A percentile compares a stretch with the other conserved stretches of the same genome.
Conservation (phyloP, 2,888 invertebrate species). For the Blera fallax region DNA sequence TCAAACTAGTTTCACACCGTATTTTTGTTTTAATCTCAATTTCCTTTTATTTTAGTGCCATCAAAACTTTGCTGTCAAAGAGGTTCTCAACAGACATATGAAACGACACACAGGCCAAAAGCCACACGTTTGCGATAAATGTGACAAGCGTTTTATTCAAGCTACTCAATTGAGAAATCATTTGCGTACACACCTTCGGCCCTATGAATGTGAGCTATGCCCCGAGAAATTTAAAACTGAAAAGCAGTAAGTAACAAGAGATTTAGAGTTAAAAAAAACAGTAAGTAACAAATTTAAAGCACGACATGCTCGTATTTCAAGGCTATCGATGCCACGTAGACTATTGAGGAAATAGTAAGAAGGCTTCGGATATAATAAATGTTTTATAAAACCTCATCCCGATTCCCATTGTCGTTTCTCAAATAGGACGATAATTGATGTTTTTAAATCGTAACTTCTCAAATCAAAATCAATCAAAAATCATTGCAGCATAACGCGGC, state of each 20-base stretch:
- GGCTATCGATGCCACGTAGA: too few species aligned
- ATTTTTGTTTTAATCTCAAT: neutral
- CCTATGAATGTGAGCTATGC: slow-evolving; percentile 86
- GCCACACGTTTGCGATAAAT: slow-evolving; percentile 82
- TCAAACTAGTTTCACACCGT: too few species aligned
- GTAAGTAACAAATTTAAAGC: too few species aligned
- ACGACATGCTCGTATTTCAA: too few species aligned
- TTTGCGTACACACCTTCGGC: slow-evolving; percentile 87
- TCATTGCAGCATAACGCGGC: neutral
- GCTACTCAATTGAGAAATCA: slow-evolving; percentile 90
- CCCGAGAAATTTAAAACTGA: slow-evolving; percentile 79
- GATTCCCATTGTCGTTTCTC: too few species aligned
- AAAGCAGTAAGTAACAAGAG: slow-evolving; percentile 76
- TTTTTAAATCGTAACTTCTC: too few species aligned
- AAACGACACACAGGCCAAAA: slow-evolving; percentile 84
- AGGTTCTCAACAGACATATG: slow-evolving; percentile 90
- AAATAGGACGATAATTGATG: too few species aligned
- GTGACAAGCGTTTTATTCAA: slow-evolving; percentile 92
- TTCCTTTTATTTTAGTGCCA: slow-evolving; percentile 84
- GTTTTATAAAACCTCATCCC: too few species aligned
- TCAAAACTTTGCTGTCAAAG: slow-evolving; percentile 90
- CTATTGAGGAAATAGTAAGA: too few species aligned
- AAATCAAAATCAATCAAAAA: too few species aligned
- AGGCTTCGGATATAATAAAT: too few species aligned
- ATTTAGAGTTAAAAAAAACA: too few species aligned